Evolutionary conservation across 2,113 vertebrate species (phyloP).

Genomic region (Brachyhypopomus occidentalis): DNA sequence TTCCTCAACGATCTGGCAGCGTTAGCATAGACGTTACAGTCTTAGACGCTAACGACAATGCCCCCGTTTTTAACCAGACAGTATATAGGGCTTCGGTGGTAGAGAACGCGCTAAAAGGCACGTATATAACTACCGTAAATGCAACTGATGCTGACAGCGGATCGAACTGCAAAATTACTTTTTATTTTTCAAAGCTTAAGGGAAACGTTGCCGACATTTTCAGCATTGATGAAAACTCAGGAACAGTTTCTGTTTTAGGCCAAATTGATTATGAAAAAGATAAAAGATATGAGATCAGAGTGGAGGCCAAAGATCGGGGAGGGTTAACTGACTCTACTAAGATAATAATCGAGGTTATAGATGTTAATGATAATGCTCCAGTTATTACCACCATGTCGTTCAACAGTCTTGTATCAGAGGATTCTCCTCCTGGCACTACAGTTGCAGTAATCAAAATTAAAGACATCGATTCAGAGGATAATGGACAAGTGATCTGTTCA

Average conservation of each 20-base stretch:
- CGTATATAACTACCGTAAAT: conserved; percentile 62
- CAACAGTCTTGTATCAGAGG: conserved; percentile 48
- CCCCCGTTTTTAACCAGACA: conserved; percentile 61
- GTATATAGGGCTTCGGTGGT: conserved; percentile 58
- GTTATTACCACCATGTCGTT: conserved; percentile 61
- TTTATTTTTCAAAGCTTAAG: conserved; percentile 65
- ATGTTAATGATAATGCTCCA: conserved; percentile 71
- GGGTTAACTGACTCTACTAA: conserved; percentile 57
- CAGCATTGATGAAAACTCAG: conserved; percentile 59
- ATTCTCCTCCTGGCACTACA: conserved; percentile 44
- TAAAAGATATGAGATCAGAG: conserved; percentile 51
- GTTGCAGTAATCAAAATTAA: conserved; percentile 54
- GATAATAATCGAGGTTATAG: conserved; percentile 65
- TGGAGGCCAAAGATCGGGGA: conserved; percentile 69
- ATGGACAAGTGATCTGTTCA: conserved; percentile 45
- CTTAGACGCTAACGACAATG: conserved; percentile 62
- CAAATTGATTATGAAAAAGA: conserved; percentile 70
- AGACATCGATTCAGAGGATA: conserved; percentile 55
- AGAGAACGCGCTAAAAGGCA: conserved; percentile 54
- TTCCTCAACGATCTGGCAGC: conserved; percentile 62
- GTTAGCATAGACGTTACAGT: conserved; percentile 60
- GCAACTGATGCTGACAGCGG: conserved; percentile 71
- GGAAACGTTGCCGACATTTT: conserved; percentile 46
- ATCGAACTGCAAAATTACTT: conserved; percentile 64
- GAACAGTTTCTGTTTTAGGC: conserved; percentile 59